phyloP scores from a whole-genome alignment of 1,140 invertebrate species.

The Triops cancriformis region DNA sequence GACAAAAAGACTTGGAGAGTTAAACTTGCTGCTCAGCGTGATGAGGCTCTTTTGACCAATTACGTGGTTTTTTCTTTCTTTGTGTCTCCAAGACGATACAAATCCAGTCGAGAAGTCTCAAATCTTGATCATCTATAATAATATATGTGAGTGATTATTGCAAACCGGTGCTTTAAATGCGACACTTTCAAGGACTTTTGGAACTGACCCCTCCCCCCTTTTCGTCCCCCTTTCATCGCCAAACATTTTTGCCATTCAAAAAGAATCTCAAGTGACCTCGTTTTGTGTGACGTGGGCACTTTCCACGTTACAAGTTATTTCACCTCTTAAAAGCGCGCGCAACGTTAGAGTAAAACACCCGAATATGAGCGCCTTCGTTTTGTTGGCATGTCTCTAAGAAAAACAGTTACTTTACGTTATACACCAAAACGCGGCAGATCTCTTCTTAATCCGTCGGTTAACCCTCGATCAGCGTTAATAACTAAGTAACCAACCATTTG shows the following conservation, averaged over 20 bases:
- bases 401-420: no score
- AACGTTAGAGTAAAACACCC: neutral
- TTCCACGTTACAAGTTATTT: neutral
- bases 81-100: neutral
- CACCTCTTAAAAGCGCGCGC: neutral
- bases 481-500: no score
- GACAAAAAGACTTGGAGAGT: neutral
- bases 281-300: neutral
- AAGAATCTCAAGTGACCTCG: neutral
- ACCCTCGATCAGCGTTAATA: no score
- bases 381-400: no score
- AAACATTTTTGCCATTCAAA: neutral
- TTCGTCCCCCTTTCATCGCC: neutral
- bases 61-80: neutral
- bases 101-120: neutral
- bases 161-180: neutral
- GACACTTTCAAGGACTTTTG: neutral
- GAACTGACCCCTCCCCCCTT: neutral
- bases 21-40: neutral
- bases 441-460: no score
- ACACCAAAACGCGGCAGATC: no score
- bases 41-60: neutral
- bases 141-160: conserved; percentile 3
- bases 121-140: neutral
- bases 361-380: no score